Evolutionary conservation across 2,113 vertebrate species (phyloP), one percentile per base, ranked within the genome.

Genomic region (Rhinoptilus africanus): DNA sequence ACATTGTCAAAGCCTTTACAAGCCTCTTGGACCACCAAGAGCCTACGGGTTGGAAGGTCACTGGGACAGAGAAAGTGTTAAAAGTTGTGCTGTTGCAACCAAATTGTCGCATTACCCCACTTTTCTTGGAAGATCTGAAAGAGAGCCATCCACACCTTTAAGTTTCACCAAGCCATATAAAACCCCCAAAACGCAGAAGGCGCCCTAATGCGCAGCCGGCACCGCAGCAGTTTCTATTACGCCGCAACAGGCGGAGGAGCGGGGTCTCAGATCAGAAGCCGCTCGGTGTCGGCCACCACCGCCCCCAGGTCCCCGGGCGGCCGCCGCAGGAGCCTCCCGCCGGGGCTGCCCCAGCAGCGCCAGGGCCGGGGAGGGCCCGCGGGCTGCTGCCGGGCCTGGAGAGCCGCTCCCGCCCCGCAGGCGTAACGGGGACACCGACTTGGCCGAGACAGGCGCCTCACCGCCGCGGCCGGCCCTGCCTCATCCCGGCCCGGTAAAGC

Each of bases 181-280:
- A 81, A 4, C 23, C 11, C 28, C 11, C 2, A 0, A 14, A 43
- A 0, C 43, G 2, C 41, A 30, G 12, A 3, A 2, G 9, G 56
- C 0, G 57, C 73, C 4, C 1, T 3, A 3, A 0, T 13, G 19
- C 1, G 39, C 62, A 5, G 54, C 2, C 3, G 26, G 71, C 51
- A 45, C 72, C n/a, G 67, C 75, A 30, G 57, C 72, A 0, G 80
- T 50, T 51, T 3, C 47, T 6, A 0, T 59, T 5, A 9, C 77
- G 2, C 54, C 2, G 23, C 47, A 62, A 77, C 88, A 78, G 78
- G 60, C 45, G 91, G 2, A 32, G 24, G n/a, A 10, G 39, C 21
- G 35, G 13, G 2, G 6, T 3, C 6, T 6, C 9, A 8, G 8
- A 14, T 0, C 32, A 6, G 57, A 8, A 14, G 68, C 72, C 1